These are phyloP conservation scores for Ibycter americanus DNA, from an alignment of 2,797 vertebrate genomes.

Conservation along the genomic window DNA sequence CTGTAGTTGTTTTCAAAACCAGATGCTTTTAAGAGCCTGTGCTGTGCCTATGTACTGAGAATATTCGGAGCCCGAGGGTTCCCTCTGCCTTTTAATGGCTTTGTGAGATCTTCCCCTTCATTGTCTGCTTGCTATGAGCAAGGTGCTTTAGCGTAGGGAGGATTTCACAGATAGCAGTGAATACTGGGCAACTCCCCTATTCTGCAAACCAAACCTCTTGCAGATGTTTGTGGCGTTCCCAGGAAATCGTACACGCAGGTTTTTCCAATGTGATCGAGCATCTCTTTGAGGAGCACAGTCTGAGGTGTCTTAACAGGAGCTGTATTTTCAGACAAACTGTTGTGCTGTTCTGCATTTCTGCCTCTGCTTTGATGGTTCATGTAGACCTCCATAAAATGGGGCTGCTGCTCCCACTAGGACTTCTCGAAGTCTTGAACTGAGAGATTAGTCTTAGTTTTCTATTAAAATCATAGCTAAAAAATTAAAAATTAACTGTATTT, in stretches of 20 bases:
- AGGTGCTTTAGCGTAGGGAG: neutral
- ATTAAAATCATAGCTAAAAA: neutral
- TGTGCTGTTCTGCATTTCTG: neutral
- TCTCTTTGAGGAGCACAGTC: neutral
- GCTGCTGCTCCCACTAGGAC: neutral
- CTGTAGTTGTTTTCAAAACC: conserved; percentile 13
- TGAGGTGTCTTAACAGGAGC: neutral
- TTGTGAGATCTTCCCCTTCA: neutral
- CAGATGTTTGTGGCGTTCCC: neutral
- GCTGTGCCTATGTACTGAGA: neutral
- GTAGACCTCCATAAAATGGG: neutral
- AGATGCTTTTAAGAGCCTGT: conserved; percentile 16
- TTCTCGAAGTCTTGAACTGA: neutral
- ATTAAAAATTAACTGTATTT: neutral
- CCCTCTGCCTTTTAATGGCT: neutral
- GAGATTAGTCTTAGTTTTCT: neutral
- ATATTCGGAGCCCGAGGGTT: conserved; percentile 8
- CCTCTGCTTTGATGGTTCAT: neutral
- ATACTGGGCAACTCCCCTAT: neutral
- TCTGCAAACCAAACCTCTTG: neutral
- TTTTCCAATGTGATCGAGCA: neutral
- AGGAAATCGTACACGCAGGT: neutral
- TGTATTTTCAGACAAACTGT: neutral
- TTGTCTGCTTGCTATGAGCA: neutral
- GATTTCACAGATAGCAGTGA: neutral